Evolutionary conservation across 2,797 vertebrate genomes (phyloP).

Genomic region (Hypotaenidia philippensis): DNA sequence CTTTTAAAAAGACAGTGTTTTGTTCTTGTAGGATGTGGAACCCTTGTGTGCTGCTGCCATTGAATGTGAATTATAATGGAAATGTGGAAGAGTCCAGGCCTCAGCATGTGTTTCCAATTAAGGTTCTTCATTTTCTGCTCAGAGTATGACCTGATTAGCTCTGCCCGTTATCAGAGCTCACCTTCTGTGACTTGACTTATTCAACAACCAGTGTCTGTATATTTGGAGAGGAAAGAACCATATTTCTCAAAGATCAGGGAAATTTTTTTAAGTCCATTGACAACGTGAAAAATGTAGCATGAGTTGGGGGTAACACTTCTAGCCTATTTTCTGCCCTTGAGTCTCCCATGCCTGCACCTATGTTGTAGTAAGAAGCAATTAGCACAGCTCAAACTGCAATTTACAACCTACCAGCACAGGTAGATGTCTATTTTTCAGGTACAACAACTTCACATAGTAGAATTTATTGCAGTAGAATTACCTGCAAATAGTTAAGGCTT

Average conservation of each 20-base stretch:
- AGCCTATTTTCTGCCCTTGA: not conserved
- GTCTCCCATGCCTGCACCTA: not conserved
- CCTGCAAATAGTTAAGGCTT: not conserved
- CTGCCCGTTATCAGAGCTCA: not conserved
- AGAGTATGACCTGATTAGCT: constrained; percentile 37
- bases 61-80: not conserved
- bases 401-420: not conserved
- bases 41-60: not conserved
- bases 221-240: not conserved
- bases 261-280: not conserved
- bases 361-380: not conserved
- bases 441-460: not conserved
- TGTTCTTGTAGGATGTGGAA: not conserved
- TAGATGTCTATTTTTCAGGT: not conserved
- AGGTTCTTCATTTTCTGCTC: constrained; percentile 30
- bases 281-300: not conserved
- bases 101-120: not conserved
- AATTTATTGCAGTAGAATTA: not conserved
- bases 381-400: not conserved
- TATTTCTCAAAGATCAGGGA: not conserved
- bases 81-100: not conserved
- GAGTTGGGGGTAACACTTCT: not conserved
- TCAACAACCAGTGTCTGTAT: not conserved
- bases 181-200: not conserved
- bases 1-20: not conserved